Percentiles rank a stretch among this genome's conserved stretches.
Evolutionary conservation across 2,888 invertebrate species (phyloP).

Genomic region (Tenodera sinensis): DNA sequence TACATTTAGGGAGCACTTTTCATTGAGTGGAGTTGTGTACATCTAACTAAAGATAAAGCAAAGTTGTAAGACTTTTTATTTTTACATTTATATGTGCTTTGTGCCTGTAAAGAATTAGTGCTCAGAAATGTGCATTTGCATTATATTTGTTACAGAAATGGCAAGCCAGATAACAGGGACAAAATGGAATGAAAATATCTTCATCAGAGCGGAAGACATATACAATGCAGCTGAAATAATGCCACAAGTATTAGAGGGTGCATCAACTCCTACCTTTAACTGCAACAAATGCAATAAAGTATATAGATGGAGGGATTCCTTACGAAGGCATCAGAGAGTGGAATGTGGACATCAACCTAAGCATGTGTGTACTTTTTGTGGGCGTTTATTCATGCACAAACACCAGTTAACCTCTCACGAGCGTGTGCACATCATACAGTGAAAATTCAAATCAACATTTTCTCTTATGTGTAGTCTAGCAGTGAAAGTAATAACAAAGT

Average conservation of each 20-base stretch:
- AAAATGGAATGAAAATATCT: neutral
- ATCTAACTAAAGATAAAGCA: too few relatives aligned
- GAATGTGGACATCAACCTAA: conserved; percentile 36
- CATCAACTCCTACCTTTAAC: neutral
- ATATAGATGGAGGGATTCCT: conserved; percentile 23
- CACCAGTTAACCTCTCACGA: conserved; percentile 42
- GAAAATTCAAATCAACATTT: neutral
- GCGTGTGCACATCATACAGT: neutral
- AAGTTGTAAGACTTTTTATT: too few relatives aligned
- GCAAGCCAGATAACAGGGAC: neutral
- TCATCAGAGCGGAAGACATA: neutral
- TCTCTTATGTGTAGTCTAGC: too few relatives aligned
- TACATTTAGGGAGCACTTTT: too few relatives aligned
- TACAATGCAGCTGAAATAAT: neutral
- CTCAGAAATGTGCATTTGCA: neutral
- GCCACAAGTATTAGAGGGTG: neutral
- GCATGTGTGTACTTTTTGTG: conserved; percentile 32
- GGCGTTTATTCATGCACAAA: conserved; percentile 27
- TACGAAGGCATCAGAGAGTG: conserved; percentile 24
- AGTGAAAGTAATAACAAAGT: too few relatives aligned
- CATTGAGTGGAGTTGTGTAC: too few relatives aligned
- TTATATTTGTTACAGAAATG: neutral
- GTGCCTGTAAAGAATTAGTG: neutral
- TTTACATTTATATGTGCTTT: neutral
- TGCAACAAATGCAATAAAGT: conserved; percentile 14